Evolutionary conservation across 2,888 invertebrate genomes (phyloP), one percentile per base, ranked within the genome.

Genomic region (Anticlea derivata): DNA sequence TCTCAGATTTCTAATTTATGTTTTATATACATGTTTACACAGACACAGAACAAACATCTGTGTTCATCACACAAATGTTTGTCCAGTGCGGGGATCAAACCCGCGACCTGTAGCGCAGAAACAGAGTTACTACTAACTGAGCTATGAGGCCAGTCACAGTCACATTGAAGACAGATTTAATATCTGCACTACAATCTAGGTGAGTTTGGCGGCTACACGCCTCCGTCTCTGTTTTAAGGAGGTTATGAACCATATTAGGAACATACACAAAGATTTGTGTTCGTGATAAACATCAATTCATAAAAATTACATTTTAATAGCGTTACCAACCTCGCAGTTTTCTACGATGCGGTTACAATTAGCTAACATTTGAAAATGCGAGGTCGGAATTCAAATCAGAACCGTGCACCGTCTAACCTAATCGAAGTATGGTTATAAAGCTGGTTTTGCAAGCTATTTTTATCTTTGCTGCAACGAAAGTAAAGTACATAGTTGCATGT

Each of bases 301-400:
- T 54, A 54, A 52, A 46, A 52, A 52, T 39, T 35, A 52, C 43
- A 35, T 43, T 52, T 47, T 41, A 39, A 12, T 26, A 43, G 41
- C 17, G 17, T 31, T 34, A 39, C n/a, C 30, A 48, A 48, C 48
- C 34, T 57, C 20, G 35, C 13, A 48, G 55, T 60, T 60, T 52
- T 63, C 56, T 55, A 59, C 50, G 54, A 60, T 48, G 56, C 56
- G 54, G 61, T 60, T 56, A 24, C 44, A 49, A 45, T 51, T 58
- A 58, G 31, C 54, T 61, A 67, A 58, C 62, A 68, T 67, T 73
- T 66, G 50, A 48, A 38, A 46, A 59, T 54, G 49, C 68, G 68
- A 73, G 72, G 72, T 72, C 68, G 58, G 65, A 68, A 68, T 68
- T 66, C 60, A 70, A 73, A 69, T 64, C 63, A 59, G 68, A 62